A percentile compares a stretch with the other conserved stretches of the same genome.
Evolutionary conservation across 2,113 vertebrate species (phyloP).

Genomic region (Naja naja): DNA sequence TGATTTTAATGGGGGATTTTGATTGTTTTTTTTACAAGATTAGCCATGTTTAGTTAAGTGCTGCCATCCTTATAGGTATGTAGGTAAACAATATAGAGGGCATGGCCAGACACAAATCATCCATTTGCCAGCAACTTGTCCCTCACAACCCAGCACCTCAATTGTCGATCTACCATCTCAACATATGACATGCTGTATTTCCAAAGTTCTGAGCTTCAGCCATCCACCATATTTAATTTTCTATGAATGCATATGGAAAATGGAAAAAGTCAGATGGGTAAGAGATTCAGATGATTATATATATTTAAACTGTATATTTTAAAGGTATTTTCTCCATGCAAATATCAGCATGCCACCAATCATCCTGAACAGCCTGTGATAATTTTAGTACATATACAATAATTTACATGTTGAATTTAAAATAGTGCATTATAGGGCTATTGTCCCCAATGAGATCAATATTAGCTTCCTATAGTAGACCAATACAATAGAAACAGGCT

Average conservation of each 20-base stretch:
- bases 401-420: conserved; percentile 1
- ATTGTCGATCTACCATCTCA: neutral
- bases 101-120: neutral
- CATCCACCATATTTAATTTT: neutral
- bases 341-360: neutral
- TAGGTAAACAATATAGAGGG: neutral
- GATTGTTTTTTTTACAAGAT: neutral
- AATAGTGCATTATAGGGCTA: neutral
- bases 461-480: neutral
- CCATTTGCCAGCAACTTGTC: neutral
- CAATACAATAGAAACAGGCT: neutral
- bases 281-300: neutral
- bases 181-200: neutral
- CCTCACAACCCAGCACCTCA: neutral
- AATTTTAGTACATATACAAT: neutral
- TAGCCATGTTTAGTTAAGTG: neutral
- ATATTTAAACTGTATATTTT: neutral
- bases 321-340: neutral
- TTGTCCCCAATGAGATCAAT: neutral
- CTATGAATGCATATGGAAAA: neutral
- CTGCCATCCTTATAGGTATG: neutral
- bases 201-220: neutral
- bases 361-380: neutral
- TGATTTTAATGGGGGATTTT: neutral
- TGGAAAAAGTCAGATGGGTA: neutral